Conservation (phyloP, 1,140 invertebrate genomes). For the Heliothis virescens region DNA sequence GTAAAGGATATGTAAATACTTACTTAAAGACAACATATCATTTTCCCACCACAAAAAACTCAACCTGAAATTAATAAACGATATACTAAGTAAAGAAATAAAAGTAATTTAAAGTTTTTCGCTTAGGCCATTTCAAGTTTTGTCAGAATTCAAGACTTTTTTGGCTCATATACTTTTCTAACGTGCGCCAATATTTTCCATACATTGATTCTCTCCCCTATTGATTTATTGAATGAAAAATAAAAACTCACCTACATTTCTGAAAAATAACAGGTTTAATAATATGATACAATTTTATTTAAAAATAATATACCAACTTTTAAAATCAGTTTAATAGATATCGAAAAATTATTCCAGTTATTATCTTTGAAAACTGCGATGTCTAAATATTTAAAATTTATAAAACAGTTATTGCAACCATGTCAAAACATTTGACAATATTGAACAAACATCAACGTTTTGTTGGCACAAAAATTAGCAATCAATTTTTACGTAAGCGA, state of each 20-base stretch:
- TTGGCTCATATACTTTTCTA: conserved; percentile 18
- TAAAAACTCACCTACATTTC: no score
- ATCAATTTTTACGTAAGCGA: background rate
- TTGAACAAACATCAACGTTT: background rate
- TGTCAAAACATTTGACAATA: background rate
- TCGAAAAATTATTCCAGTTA: background rate
- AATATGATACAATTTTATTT: no score
- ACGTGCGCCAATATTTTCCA: conserved; percentile 22
- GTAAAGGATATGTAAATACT: no score
- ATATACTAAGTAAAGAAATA: conserved; percentile 29
- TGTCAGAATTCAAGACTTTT: conserved; percentile 21
- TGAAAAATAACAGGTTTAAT: no score
- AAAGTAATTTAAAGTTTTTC: conserved; percentile 37
- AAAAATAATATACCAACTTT: no score
- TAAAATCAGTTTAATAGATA: no score
- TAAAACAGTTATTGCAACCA: background rate
- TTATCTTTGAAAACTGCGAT: background rate
- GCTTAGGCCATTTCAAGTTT: conserved; percentile 27
- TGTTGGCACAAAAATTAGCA: background rate
- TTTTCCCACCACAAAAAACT: background rate
- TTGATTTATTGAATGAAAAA: background rate
- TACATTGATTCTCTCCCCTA: background rate
- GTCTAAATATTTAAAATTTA: conserved; percentile 1
- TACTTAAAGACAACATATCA: background rate
- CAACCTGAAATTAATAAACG: conserved; percentile 27